A percentile compares a stretch with the other conserved stretches of the same genome.
Conservation (phyloP, 1,140 invertebrate species). For the Drosophila pallidifrons region DNA sequence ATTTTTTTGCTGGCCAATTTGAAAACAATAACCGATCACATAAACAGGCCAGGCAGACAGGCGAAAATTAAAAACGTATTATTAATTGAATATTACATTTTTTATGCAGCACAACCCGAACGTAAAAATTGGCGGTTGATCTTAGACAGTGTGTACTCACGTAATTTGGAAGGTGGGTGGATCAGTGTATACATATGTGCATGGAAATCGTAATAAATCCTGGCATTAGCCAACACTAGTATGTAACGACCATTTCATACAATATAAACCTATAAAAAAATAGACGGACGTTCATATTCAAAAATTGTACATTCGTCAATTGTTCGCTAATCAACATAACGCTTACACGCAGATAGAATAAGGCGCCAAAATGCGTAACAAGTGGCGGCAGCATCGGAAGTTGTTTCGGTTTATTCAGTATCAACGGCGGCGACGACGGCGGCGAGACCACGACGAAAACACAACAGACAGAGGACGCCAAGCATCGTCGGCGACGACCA, state of each 20-base stretch:
- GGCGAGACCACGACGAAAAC: not conserved
- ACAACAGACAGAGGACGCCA: constrained; percentile 25
- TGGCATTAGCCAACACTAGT: not conserved
- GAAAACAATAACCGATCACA: constrained; percentile 45
- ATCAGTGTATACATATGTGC: constrained; percentile 10
- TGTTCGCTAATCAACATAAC: constrained; percentile 18
- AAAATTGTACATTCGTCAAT: constrained; percentile 4
- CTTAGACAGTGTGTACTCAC: not conserved
- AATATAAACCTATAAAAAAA: too few species aligned
- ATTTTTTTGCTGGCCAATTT: constrained; percentile 19
- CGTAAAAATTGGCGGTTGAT: not conserved
- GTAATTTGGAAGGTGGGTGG: not conserved
- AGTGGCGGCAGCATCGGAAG: constrained; percentile 72
- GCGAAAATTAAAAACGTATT: not conserved
- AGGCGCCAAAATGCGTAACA: constrained; percentile 79
- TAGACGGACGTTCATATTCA: too few species aligned
- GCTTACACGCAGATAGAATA: constrained; percentile 25
- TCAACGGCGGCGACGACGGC: constrained; percentile 57
- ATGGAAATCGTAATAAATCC: not conserved
- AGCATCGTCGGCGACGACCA: constrained; percentile 57
- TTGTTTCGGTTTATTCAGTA: constrained; percentile 65
- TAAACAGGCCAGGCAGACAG: not conserved
- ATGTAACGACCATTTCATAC: too few species aligned
- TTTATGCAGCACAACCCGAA: not conserved
- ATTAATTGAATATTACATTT: constrained; percentile 3